Evolutionary conservation across 2,113 vertebrate genomes (phyloP), one percentile per base, ranked within the genome.

Genomic region (Corapipo altera): DNA sequence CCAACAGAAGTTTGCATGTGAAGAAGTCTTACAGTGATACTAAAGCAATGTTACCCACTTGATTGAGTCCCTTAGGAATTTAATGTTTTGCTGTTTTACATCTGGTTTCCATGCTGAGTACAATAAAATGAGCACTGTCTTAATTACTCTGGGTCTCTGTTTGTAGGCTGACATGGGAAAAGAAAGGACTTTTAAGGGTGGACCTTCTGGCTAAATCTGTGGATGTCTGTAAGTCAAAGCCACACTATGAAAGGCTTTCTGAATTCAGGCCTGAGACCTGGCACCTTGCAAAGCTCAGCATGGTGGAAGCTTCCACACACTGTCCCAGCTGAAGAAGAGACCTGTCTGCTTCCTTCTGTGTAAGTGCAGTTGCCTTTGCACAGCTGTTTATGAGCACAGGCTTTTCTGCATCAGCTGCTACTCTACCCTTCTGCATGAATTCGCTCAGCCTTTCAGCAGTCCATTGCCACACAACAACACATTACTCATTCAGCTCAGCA

Each of bases 51-150:
- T 95, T 96, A 92, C 62, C 37, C 82, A 85, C 62, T n/a, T 3
- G 12, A 26, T 12, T 2, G 5, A 92, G 33, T 96, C 88, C 74
- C 67, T 81, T 91, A 85, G 93, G 89, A 97, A 85, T 87, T 90
- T 70, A 86, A 83, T 96, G 91, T 96, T 95, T 95, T 96, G 88
- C 85, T 97, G 95, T 83, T 97, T 96, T 92, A 85, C 95, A 93
- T 96, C 80, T 95, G 95, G 85, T 95, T 96, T 96, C 93, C 96
- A 86, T 93, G 85, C 85, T 79, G 62, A 96, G 51, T 92, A 95
- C 86, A 97, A 97, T 94, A 96, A 92, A 97, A 94, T 81, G 46
- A 96, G 92, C 65, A 58, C 72, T 96, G 87, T 92, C 89, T 89
- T 97, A 96, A 95, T 96, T 89, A 83, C 66, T 85, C 85, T 86